A percentile compares a stretch with the other conserved stretches of the same genome.
phyloP scores from a whole-genome alignment of 30 jellyfish, hydroid and myxozoan species.

The Pelagia noctiluca region DNA sequence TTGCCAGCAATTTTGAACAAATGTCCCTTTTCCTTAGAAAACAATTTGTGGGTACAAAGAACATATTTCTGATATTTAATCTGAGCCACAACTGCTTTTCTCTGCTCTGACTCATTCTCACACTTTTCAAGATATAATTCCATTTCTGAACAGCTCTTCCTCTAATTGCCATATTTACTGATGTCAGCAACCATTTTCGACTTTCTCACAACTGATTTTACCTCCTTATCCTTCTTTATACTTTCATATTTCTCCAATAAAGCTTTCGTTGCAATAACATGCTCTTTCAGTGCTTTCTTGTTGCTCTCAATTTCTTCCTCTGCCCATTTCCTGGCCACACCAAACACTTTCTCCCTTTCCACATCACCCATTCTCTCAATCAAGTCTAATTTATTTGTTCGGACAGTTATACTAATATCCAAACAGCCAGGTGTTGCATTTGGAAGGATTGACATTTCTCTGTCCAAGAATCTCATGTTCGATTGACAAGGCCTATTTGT shows the following conservation, averaged over 20 bases:
- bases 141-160: too few species aligned
- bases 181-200: not conserved
- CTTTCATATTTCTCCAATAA: not conserved
- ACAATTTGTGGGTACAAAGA: slow-evolving; percentile 1
- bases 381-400: not conserved
- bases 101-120: not conserved
- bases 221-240: slow-evolving; percentile 12
- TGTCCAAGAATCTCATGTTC: not conserved
- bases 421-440: slow-evolving; percentile 12
- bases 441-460: not conserved
- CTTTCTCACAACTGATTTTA: slow-evolving; percentile 13
- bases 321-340: slow-evolving; percentile 35
- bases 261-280: slow-evolving; percentile 19
- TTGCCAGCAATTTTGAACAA: slow-evolving; percentile 1
- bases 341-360: slow-evolving; percentile 23
- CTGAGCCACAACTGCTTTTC: slow-evolving; percentile 1
- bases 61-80: slow-evolving; percentile 10
- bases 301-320: slow-evolving; percentile 16
- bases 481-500: not conserved
- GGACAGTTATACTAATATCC: not conserved
- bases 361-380: not conserved
- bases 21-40: not conserved
- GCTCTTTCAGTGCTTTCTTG: slow-evolving; percentile 5
- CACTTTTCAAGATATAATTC: too few species aligned
- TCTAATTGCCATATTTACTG: not conserved